A percentile compares a stretch with the other conserved stretches of the same genome.
These are phyloP conservation scores for Cyrtonyx montezumae DNA, from an alignment of 2,113 vertebrate genomes.

Conservation along the genomic window DNA sequence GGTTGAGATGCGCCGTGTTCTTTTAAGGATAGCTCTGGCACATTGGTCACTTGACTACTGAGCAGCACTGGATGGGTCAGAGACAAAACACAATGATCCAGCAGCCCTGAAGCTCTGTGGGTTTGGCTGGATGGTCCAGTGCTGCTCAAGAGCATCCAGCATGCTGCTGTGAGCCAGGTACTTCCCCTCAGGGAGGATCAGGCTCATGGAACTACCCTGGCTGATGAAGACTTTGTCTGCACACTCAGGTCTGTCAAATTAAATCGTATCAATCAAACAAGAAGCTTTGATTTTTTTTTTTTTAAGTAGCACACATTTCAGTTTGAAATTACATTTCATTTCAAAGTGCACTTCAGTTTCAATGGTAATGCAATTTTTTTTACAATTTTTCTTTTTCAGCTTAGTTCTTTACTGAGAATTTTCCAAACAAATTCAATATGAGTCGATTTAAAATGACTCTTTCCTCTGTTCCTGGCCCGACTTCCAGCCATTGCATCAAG, in stretches of 20 bases:
- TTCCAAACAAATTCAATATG: constrained; percentile 7
- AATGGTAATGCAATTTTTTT: background rate
- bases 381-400: background rate
- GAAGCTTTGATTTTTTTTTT: background rate
- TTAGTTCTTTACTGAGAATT: background rate
- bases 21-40: background rate
- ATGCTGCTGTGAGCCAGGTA: rapidly evolving
- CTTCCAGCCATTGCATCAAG: background rate
- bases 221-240: background rate
- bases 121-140: background rate
- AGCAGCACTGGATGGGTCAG: background rate
- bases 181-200: background rate
- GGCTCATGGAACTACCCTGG: background rate
- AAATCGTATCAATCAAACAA: background rate
- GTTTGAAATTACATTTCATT: background rate
- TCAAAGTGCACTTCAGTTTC: background rate
- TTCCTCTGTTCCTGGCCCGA: background rate
- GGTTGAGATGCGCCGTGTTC: background rate
- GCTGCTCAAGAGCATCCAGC: background rate
- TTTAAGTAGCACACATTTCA: background rate
- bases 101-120: background rate
- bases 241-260: background rate
- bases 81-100: background rate
- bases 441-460: background rate
- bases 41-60: background rate